Conservation (phyloP, 2,113 vertebrate genomes). For the Pachypanchax playfairii region DNA sequence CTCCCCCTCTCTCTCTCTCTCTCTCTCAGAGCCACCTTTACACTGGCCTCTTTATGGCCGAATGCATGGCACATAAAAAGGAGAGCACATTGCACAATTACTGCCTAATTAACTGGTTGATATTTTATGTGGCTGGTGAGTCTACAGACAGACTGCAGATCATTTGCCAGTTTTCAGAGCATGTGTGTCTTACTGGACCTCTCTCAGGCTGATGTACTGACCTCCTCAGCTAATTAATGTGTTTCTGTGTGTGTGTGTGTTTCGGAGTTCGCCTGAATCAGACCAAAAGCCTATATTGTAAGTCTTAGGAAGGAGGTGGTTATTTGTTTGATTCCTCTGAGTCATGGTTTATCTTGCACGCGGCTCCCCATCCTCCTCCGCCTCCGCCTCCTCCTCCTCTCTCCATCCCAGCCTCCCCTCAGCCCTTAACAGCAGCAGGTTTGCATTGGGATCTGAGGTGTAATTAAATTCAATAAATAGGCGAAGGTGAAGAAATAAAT, state of each 20-base stretch:
- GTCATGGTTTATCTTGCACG: conserved; percentile 54
- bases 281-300: conserved; percentile 45
- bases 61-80: conserved; percentile 69
- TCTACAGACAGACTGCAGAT: conserved; percentile 69
- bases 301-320: conserved; percentile 51
- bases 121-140: conserved; percentile 71
- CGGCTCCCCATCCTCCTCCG: conserved; percentile 30
- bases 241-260: conserved; percentile 12
- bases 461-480: conserved; percentile 87
- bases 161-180: conserved; percentile 61
- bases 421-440: conserved; percentile 60
- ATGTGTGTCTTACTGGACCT: conserved; percentile 54
- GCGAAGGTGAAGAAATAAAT: conserved; percentile 85
- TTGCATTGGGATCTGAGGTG: conserved; percentile 76
- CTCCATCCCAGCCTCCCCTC: conserved; percentile 43
- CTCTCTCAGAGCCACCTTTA: conserved; percentile 37
- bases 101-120: conserved; percentile 71
- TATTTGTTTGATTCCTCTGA: conserved; percentile 70
- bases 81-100: conserved; percentile 73
- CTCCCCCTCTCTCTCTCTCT: conserved; percentile 34
- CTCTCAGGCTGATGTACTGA: conserved; percentile 66
- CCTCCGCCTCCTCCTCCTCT: conserved; percentile 19
- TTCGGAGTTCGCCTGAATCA: conserved; percentile 34
- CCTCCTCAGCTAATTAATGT: conserved; percentile 38
- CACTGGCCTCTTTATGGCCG: conserved; percentile 63